Percentiles rank a stretch among this genome's conserved stretches.
Conservation (phyloP, 2,797 vertebrate genomes). For the Yasuhikotakia modesta region DNA sequence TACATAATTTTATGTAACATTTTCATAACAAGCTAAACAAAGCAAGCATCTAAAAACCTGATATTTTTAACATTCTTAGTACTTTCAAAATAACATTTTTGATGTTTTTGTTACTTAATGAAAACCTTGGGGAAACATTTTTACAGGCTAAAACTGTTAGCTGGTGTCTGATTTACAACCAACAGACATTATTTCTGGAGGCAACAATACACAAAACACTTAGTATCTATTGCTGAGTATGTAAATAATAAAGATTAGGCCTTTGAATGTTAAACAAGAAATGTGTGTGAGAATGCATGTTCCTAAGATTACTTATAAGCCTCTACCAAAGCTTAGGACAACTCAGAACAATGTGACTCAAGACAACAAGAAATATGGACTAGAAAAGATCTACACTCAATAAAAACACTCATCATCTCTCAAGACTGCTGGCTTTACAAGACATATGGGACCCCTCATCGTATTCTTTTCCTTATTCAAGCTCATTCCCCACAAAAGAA, state of each 20-base stretch:
- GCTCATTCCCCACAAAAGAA: constrained; percentile 24
- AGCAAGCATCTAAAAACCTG: too few relatives aligned
- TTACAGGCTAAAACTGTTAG: too few relatives aligned
- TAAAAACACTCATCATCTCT: constrained; percentile 39
- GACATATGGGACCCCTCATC: constrained; percentile 42
- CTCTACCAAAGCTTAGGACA: constrained; percentile 34
- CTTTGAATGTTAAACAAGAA: constrained; percentile 37
- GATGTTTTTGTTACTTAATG: too few relatives aligned
- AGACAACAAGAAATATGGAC: constrained; percentile 23
- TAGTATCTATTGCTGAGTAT: constrained; percentile 18
- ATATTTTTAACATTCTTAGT: too few relatives aligned
- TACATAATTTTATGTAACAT: too few relatives aligned
- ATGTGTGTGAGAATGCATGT: constrained; percentile 10
- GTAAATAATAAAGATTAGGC: constrained; percentile 15
- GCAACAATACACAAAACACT: neutral
- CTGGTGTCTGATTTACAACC: too few relatives aligned
- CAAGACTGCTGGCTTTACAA: constrained; percentile 32
- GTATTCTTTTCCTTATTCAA: constrained; percentile 37
- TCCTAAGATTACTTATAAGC: constrained; percentile 43
- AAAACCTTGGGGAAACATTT: too few relatives aligned
- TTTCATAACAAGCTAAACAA: too few relatives aligned
- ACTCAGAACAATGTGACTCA: constrained; percentile 30
- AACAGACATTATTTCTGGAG: too few relatives aligned
- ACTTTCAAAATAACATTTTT: too few relatives aligned
- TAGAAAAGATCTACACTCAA: constrained; percentile 20